Percentiles rank a stretch among this genome's conserved stretches.
phyloP scores from a whole-genome alignment of 2,888 invertebrate genomes.

The Spodoptera picta region DNA sequence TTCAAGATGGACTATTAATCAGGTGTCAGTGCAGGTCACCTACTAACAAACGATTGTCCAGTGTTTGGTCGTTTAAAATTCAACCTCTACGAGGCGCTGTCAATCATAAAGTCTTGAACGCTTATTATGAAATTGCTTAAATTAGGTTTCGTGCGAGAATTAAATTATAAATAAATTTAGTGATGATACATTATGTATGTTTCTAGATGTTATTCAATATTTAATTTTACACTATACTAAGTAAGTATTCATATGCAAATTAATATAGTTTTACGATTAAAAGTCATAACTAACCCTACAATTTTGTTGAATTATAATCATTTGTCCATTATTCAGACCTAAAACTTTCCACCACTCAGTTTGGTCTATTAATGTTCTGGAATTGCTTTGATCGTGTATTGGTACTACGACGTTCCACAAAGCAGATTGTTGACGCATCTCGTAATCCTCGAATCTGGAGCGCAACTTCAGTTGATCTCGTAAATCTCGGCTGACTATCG shows the following conservation, averaged over 20 bases:
- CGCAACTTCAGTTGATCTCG: conserved; percentile 58
- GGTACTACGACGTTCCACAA: conserved; percentile 25
- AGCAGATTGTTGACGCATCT: conserved; percentile 34
- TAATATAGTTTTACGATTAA: no score
- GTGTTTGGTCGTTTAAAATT: conserved; percentile 40
- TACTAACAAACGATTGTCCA: conserved; percentile 20
- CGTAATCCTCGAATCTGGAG: conserved; percentile 51
- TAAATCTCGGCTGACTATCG: conserved; percentile 54
- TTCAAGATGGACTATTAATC: conserved; percentile 48
- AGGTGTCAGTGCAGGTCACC: conserved; percentile 34
- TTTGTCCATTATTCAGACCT: neutral
- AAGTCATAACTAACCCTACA: no score
- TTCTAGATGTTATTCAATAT: conserved; percentile 27
- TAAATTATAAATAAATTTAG: conserved; percentile 25
- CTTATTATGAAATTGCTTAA: conserved; percentile 40
- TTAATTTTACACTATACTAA: conserved; percentile 6
- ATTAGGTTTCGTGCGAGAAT: conserved; percentile 34
- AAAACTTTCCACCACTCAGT: neutral
- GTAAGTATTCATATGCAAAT: conserved; percentile 3
- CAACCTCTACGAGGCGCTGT: conserved; percentile 53
- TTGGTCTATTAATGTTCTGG: conserved; percentile 6
- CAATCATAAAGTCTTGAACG: conserved; percentile 46
- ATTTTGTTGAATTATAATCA: neutral
- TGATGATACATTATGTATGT: conserved; percentile 10
- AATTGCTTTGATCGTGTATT: neutral